Base-by-base conservation (phyloP, 2,797 vertebrate genomes). In the Myotis myotis region DNA sequence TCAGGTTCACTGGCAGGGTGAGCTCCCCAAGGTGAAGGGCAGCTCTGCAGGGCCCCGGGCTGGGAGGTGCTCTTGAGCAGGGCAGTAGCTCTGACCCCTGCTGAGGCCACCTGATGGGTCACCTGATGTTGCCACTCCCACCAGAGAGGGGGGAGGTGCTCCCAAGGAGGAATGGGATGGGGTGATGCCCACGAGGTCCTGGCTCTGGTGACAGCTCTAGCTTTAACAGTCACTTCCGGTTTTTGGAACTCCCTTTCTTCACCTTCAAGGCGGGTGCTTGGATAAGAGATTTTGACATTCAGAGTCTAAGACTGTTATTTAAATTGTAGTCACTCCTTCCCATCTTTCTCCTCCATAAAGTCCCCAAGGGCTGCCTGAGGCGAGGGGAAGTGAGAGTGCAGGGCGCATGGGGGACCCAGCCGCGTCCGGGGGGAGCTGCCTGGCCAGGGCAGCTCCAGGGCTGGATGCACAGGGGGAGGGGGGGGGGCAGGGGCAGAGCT, bases 281-380 rank as follows among this genome's bases (percentile, higher is more conserved):
- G 28, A 28, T 13, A 23, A 79, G 44, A 76, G 70, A 13, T 20
- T 84, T 25, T 47, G n/a, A 70, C 28, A 0, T 84, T 93, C 68
- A 82, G 75, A 91, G 51, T 44, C 41, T 22, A 94, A 86, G 72
- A 74, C 41, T 36, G 12, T n/a, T 62, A 33, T 17, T 60, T 47
- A 79, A 51, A 64, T 3, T 33, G 22, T 83, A 74, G 23, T 20
- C 25, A 33, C 17, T 51, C 5, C 57, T 64, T 68, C 47, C 70
- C 19, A 51, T 33, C 17, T 75, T 8, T 87, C 16, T 51, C 57
- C 44, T 86, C 47, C 36, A 62, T 28, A 36, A 90, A 80, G 76
- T 49, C 71, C 36, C 66, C 68, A 12, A 20, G 68, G 71, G 38
- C 47, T 5, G 5, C 70, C 44, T 28, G 53, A 85, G 60, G 72